Base-by-base conservation (phyloP, 2,797 vertebrate species). In the Acanthiza pusilla region DNA sequence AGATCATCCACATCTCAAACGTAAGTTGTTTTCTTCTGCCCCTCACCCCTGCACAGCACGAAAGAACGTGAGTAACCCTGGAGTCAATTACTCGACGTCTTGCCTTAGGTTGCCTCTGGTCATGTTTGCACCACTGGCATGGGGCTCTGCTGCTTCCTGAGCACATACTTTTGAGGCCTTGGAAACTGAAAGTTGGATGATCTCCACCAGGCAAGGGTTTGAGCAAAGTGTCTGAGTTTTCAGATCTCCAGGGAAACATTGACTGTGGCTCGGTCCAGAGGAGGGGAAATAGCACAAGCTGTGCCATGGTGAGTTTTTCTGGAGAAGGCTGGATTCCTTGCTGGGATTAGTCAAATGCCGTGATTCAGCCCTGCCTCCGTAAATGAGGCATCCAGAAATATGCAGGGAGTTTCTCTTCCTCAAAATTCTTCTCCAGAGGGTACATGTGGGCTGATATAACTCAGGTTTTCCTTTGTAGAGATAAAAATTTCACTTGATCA, bases 371-470 rank as follows among this genome's bases (percentile, higher is more conserved):
- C 48, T 81, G 30, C 43, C 55, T 25, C 30, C 47, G 23, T 15
- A 61, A 32, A 75, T 70, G 77, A 95, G 67, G 21, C 85, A 85
- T 74, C 88, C 72, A 58, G 70, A 88, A 87, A 16, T 32, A 83
- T 34, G 45, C 19, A 40, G 73, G 67, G 74, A 87, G 50, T 63
- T 95, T 67, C 32, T 96, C 40, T 82, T 53, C 5, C 53, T 71
- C 66, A 61, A 48, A 92, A 40, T 91, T 62, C 40, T 62, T 66
- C 17, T 76, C 72, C 12, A 4, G 47, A 70, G 76, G 50, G 53
- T 71, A 75, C 5, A 0, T 19, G 70, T 63, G 48, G 60, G 50
- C 38, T 76, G 40, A 21, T 11, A 10, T 19, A 82, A 51, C 58
- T 65, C 26, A 7, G 13, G 11, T 27, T 88, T 85, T 73, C n/a